Base-by-base conservation (phyloP, 2,113 vertebrate genomes). In the Anolis carolinensis region DNA sequence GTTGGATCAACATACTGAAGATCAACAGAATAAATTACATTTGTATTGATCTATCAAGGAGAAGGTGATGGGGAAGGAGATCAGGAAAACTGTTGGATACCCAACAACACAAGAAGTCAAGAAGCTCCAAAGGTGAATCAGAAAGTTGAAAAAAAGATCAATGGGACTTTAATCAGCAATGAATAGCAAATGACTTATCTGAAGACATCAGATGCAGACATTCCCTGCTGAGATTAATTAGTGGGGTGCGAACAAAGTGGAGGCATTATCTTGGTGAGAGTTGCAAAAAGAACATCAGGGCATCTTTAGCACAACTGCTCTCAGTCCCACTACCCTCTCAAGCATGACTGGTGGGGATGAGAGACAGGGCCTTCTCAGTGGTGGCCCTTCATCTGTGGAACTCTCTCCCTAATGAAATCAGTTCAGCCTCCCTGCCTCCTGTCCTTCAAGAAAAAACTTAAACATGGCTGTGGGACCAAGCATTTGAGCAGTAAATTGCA, bases 161-260 rank as follows among this genome's bases (percentile, higher is more conserved):
- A 92, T 93, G 90, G 93, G 87, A 87, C 91, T 94, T 94, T 92
- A 94, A 95, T 93, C 91, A 94, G 90, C 89, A 76, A 83, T 88
- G 87, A 91, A 91, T 92, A 93, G 87, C 79, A 82, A 68, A 72
- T 72, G 91, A 90, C 90, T 91, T 92, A 82, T n/a, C 77, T 91
- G 90, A 81, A 92, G 93, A 74, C 78, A 87, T 85, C 70, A 74
- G 91, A 89, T 81, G 79, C 74, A 89, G 86, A 91, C 89, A 91
- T 88, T 89, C 84, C 91, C 88, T 1, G 7, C 84, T 68, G 88
- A 92, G 89, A 93, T 91, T 89, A 93, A 89, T 89, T 87, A 91
- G 82, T 72, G 34, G 85, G 67, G 78, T 89, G 78, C 68, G 63
- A 90, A 78, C 77, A 86, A 86, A 91, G 32, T 67, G 89, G 80